Base-by-base conservation (phyloP, 1,140 invertebrate genomes). In the Cecropterus lyciades region DNA sequence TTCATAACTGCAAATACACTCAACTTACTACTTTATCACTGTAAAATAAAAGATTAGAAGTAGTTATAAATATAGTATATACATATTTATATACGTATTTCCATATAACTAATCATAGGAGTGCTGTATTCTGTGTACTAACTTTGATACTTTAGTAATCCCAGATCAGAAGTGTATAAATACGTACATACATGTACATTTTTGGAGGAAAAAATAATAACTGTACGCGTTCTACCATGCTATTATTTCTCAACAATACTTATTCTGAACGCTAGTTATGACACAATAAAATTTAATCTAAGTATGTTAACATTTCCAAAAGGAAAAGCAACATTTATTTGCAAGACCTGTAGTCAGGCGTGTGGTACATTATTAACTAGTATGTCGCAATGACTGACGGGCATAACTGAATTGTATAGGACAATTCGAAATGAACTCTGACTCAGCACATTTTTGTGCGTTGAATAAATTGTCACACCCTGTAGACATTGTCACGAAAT, bases 371-470 rank as follows among this genome's bases (percentile, higher is more conserved):
- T 48, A 48, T 20, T 48, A 17, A 48, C 16, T 48, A 5, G 16
- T 48, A 7, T 51, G 20, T 51, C 20, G 48, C 48, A 51, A 51
- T 27, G 20, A 16, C 20, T 33, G 30, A 51, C 17, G 9, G 20
- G 13, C 20, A 13, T 51, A 51, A 51, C 13, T 27, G 48, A 13
- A 2, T 51, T 3, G 11, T 3, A 24, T 24, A 24, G 20, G 1
- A 24, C 20, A 33, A 33, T 33, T 7, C 30, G 48, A 13, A 20
- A 20, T 51, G 20, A 1, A 51, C 48, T 24, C 20, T 51, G 48
- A 51, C 48, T 51, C 48, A 51, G 48, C 48, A 51, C 48, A 51
- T 51, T 51, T 13, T 8, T 51, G 20, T 10, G 17, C 16, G 16
- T 48, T 48, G 15, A 48, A 15, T 17, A 10, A 46, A 48, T 20